Evolutionary conservation across 2,888 invertebrate genomes (phyloP).

Genomic region (Emmelina monodactyla): DNA sequence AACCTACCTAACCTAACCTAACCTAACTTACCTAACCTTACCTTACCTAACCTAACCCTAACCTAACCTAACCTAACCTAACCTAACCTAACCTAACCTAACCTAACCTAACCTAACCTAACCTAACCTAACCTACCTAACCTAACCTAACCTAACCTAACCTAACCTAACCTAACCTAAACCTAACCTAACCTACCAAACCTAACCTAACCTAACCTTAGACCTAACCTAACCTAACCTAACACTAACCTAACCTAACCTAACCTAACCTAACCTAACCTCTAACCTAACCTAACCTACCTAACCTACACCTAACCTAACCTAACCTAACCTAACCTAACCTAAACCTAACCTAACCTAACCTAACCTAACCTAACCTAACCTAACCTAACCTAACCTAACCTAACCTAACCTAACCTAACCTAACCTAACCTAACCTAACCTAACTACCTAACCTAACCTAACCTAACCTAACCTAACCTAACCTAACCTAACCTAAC

Average conservation of each 20-base stretch:
- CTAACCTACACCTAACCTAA: constrained; percentile 20
- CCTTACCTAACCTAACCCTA: constrained; percentile 15
- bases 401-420: constrained; percentile 19
- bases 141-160: constrained; percentile 17
- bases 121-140: constrained; percentile 17
- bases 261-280: constrained; percentile 17
- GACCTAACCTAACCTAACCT: not conserved
- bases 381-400: constrained; percentile 20
- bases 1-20: constrained; percentile 17
- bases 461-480: constrained; percentile 21
- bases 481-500: constrained; percentile 19
- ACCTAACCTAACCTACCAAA: constrained; percentile 15
- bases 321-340: constrained; percentile 15
- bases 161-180: constrained; percentile 15
- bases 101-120: constrained; percentile 16
- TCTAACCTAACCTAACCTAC: constrained; percentile 8
- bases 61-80: constrained; percentile 15
- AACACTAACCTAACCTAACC: constrained; percentile 14
- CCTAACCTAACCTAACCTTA: constrained; percentile 16
- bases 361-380: constrained; percentile 18
- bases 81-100: constrained; percentile 17
- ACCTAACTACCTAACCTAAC: constrained; percentile 19
- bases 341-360: constrained; percentile 17
- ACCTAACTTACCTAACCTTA: constrained; percentile 16
- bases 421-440: constrained; percentile 19